Conservation (phyloP, 2,797 vertebrate genomes). For the Heterohyrax brucei region DNA sequence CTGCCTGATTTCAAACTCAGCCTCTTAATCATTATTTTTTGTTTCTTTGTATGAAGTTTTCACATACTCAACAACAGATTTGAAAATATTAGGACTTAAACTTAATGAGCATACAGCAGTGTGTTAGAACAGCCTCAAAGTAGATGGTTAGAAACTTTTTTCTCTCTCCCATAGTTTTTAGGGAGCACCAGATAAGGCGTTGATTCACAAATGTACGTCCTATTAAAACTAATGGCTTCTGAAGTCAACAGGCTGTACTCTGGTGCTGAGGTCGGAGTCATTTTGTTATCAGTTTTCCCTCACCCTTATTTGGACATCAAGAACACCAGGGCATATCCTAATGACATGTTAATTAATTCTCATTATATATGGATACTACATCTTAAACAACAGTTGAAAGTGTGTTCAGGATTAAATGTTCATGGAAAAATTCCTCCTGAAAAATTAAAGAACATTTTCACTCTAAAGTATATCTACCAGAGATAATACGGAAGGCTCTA, state of each 20-base stretch:
- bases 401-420: background rate
- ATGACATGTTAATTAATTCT: background rate
- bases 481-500: background rate
- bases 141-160: background rate
- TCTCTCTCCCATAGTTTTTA: background rate
- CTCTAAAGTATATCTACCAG: background rate
- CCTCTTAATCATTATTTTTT: background rate
- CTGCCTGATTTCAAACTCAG: background rate
- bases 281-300: conserved; percentile 18
- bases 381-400: background rate
- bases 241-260: background rate
- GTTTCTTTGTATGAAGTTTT: background rate
- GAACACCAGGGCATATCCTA: background rate
- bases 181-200: background rate
- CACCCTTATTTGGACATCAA: background rate
- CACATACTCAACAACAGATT: background rate
- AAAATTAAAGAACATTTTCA: background rate
- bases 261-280: background rate
- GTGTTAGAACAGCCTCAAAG: background rate
- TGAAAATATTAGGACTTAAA: background rate
- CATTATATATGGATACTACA: background rate
- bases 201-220: background rate
- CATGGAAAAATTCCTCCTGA: conserved; percentile 9
- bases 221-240: background rate
- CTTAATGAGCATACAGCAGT: background rate